These are phyloP conservation scores for Hirundo rustica DNA, from an alignment of 2,797 vertebrate species.

Conservation along the genomic window DNA sequence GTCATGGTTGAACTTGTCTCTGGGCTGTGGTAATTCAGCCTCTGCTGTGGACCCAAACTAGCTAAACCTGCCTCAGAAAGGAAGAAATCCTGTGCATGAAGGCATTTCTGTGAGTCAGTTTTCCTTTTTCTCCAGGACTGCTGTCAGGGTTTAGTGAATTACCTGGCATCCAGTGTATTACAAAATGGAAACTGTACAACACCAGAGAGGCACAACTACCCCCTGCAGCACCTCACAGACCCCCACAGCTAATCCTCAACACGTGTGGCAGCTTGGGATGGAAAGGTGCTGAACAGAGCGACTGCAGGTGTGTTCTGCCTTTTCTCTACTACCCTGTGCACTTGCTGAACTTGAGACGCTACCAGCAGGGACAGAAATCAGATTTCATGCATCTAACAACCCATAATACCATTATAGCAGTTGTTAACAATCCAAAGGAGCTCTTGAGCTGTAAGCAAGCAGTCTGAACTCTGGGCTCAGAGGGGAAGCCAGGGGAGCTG, in stretches of 20 bases:
- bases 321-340: not conserved
- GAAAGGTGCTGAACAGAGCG: not conserved
- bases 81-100: not conserved
- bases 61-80: not conserved
- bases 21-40: not conserved
- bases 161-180: not conserved
- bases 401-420: not conserved
- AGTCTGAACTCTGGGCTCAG: not conserved
- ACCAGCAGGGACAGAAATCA: constrained; percentile 2
- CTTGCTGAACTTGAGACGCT: not conserved
- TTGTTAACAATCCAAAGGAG: not conserved
- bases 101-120: not conserved
- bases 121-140: not conserved
- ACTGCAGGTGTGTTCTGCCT: not conserved
- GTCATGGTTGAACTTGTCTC: not conserved
- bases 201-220: not conserved
- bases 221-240: not conserved
- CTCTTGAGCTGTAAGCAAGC: not conserved
- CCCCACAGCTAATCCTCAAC: not conserved
- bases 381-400: not conserved
- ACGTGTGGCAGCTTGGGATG: not conserved
- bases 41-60: not conserved
- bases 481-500: not conserved
- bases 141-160: not conserved
- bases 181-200: not conserved